Conservation (phyloP, 2,797 vertebrate genomes). For the Podarcis siculus region DNA sequence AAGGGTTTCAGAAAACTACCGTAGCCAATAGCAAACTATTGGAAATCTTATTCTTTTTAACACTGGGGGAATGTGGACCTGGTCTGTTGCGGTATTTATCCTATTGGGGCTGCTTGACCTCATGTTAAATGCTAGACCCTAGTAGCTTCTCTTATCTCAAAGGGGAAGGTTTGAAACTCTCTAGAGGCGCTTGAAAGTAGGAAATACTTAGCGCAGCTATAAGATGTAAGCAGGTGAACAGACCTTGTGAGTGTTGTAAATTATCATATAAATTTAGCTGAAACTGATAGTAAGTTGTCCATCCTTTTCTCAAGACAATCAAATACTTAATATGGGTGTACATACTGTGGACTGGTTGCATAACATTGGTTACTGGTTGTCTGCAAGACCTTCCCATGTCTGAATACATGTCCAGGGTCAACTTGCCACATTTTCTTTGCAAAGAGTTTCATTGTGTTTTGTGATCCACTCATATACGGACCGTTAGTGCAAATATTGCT, state of each 20-base stretch:
- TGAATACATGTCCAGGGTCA: not conserved
- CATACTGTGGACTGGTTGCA: not conserved
- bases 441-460: not conserved
- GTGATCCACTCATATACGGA: not conserved
- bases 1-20: not conserved
- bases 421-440: not conserved
- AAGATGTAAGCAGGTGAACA: not conserved
- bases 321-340: not conserved
- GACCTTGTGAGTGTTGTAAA: not conserved
- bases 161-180: not conserved
- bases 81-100: not conserved
- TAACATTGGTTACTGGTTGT: not conserved
- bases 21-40: not conserved
- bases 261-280: not conserved
- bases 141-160: not conserved
- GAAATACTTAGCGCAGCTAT: not conserved
- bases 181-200: not conserved
- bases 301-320: not conserved
- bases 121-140: not conserved
- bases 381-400: not conserved
- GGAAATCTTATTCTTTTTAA: not conserved
- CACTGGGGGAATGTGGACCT: not conserved
- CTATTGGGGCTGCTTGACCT: not conserved
- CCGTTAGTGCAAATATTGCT: not conserved
- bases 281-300: not conserved